phyloP scores from a whole-genome alignment of 2,888 invertebrate genomes.

The Panorpa germanica region DNA sequence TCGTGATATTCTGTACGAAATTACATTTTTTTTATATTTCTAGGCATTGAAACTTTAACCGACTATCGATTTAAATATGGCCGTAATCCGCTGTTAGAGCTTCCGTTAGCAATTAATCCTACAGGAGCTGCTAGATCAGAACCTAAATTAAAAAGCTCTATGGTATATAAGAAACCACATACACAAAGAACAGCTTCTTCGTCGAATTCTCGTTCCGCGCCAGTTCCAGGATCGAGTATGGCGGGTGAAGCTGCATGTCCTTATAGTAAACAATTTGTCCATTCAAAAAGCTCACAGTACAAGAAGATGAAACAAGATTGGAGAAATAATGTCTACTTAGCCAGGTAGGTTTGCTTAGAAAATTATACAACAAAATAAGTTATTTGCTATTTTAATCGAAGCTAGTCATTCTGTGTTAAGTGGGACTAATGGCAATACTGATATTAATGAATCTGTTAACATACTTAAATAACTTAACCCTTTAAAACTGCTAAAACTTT shows the following conservation, averaged over 20 bases:
- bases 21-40: slow-evolving; percentile 20
- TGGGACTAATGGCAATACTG: too few species aligned
- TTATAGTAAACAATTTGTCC: slow-evolving; percentile 94
- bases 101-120: slow-evolving; percentile 94
- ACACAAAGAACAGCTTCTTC: slow-evolving; percentile 59
- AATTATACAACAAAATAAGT: too few species aligned
- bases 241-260: slow-evolving; percentile 66
- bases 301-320: slow-evolving; percentile 98
- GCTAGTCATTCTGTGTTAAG: too few species aligned
- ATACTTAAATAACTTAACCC: not conserved
- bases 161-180: slow-evolving; percentile 68
- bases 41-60: slow-evolving; percentile 86
- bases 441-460: not conserved
- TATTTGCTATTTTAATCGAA: too few species aligned
- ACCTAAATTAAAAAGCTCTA: slow-evolving; percentile 55
- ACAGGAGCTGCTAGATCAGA: slow-evolving; percentile 93
- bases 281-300: slow-evolving; percentile 97
- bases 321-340: slow-evolving; percentile 93
- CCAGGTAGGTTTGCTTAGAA: slow-evolving; percentile 54
- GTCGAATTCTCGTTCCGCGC: slow-evolving; percentile 30
- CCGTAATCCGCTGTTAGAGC: slow-evolving; percentile 82
- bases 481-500: not conserved
- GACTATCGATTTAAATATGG: slow-evolving; percentile 97
- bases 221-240: slow-evolving; percentile 25
- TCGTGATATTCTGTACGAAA: slow-evolving; percentile 7